These are phyloP conservation scores for Ceratina calcarata DNA, from an alignment of 1,140 invertebrate genomes.

Conservation along the genomic window DNA sequence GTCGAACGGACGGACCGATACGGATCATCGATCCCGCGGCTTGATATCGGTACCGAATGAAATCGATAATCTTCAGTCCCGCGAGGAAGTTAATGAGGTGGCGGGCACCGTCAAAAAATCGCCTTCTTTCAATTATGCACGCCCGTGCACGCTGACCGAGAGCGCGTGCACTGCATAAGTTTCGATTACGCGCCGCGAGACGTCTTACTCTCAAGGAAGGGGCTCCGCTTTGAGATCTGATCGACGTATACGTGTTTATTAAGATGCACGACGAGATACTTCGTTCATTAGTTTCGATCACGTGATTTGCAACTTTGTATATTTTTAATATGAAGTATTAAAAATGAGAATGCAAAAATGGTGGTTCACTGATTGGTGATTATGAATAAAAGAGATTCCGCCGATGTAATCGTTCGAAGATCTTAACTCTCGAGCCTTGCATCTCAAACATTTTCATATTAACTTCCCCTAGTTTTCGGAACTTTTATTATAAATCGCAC, in stretches of 20 bases:
- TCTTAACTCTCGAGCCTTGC: no score
- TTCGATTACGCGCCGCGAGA: not conserved
- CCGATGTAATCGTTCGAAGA: no score
- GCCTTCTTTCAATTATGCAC: slow-evolving; percentile 57
- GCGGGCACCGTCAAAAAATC: slow-evolving; percentile 42
- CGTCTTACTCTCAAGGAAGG: not conserved
- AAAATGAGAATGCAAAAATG: not conserved
- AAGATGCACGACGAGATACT: not conserved
- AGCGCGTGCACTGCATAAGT: not conserved
- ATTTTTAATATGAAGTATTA: not conserved
- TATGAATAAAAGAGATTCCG: no score
- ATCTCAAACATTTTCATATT: no score
- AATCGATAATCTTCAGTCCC: slow-evolving; percentile 73
- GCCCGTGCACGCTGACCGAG: not conserved
- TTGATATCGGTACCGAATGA: slow-evolving; percentile 66
- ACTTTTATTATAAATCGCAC: no score
- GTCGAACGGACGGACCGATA: slow-evolving; percentile 52
- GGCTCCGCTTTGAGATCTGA: not conserved
- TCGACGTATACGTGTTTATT: slow-evolving; percentile 1
- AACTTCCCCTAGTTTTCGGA: no score
- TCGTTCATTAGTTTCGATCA: not conserved
- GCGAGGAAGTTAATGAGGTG: slow-evolving; percentile 68
- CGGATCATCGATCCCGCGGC: slow-evolving; percentile 61
- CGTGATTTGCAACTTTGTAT: not conserved
- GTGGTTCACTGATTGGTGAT: not conserved